These are phyloP conservation scores for Emys orbicularis DNA, from an alignment of 2,797 vertebrate species.

Conservation along the genomic window DNA sequence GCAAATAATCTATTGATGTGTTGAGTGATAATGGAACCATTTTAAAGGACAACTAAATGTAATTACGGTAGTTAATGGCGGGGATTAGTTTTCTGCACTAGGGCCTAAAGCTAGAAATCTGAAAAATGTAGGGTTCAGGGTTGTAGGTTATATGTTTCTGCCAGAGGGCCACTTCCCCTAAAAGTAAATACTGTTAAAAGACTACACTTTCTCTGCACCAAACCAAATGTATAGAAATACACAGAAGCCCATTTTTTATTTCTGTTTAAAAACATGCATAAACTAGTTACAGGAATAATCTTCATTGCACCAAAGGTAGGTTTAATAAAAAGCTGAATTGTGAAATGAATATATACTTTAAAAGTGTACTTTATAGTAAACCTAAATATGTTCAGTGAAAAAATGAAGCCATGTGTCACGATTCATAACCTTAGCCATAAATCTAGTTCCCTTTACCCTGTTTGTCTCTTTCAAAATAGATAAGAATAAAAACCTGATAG, in stretches of 20 bases:
- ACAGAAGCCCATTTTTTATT: background rate
- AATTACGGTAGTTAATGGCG: fast-evolving
- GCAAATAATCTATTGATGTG: background rate
- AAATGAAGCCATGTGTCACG: background rate
- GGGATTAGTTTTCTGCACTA: background rate
- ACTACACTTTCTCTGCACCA: background rate
- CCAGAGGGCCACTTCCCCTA: background rate
- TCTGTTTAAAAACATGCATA: conserved; percentile 17
- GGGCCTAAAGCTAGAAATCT: fast-evolving
- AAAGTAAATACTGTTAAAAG: background rate
- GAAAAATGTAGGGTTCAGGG: background rate
- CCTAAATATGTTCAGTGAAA: background rate
- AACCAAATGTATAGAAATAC: background rate
- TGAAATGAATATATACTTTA: conserved; percentile 55
- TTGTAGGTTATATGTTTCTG: background rate
- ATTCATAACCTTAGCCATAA: fast-evolving
- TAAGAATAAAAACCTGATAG: background rate
- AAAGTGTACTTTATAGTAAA: conserved; percentile 17
- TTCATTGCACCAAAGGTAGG: conserved; percentile 61
- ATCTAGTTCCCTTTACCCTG: background rate
- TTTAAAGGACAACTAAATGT: background rate
- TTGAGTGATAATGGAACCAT: background rate
- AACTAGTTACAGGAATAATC: conserved; percentile 39
- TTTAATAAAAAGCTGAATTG: conserved; percentile 71
- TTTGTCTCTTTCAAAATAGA: background rate